Evolutionary conservation across 2,113 vertebrate genomes (phyloP).

Genomic region (Pterophyllum scalare): DNA sequence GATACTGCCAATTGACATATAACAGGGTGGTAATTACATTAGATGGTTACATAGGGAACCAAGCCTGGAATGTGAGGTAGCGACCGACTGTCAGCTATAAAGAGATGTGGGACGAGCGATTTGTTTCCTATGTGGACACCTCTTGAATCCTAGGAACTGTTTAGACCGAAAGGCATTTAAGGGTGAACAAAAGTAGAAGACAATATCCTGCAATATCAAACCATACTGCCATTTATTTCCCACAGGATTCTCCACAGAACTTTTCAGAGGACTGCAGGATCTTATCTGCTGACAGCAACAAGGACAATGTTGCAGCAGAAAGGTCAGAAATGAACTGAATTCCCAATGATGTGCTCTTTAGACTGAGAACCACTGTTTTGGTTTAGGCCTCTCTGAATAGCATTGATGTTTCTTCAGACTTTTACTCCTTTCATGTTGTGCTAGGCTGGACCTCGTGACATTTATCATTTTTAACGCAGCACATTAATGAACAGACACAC

Average conservation of each 20-base stretch:
- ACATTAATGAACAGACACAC: not conserved
- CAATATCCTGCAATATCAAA: not conserved
- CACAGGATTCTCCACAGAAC: conserved; percentile 29
- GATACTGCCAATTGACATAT: not conserved
- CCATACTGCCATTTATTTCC: not conserved
- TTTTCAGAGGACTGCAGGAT: not conserved
- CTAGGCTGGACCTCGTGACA: not conserved
- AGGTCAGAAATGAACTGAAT: conserved; percentile 25
- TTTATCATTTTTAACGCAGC: not conserved
- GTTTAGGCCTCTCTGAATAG: not conserved
- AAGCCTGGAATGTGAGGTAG: not conserved
- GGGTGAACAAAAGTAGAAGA: not conserved
- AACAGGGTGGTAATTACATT: not conserved
- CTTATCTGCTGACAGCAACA: not conserved
- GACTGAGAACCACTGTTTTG: not conserved
- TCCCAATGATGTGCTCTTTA: not conserved
- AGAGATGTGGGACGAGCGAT: not conserved
- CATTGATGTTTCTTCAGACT: not conserved
- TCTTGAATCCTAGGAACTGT: not conserved
- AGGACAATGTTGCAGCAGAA: not conserved
- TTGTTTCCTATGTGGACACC: not conserved
- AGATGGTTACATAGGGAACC: not conserved
- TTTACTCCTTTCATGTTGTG: too few species aligned
- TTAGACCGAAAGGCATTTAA: not conserved
- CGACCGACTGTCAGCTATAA: not conserved